These are phyloP conservation scores for Sphyrna mokarran DNA, from an alignment of 2,113 vertebrate species.

Conservation along the genomic window DNA sequence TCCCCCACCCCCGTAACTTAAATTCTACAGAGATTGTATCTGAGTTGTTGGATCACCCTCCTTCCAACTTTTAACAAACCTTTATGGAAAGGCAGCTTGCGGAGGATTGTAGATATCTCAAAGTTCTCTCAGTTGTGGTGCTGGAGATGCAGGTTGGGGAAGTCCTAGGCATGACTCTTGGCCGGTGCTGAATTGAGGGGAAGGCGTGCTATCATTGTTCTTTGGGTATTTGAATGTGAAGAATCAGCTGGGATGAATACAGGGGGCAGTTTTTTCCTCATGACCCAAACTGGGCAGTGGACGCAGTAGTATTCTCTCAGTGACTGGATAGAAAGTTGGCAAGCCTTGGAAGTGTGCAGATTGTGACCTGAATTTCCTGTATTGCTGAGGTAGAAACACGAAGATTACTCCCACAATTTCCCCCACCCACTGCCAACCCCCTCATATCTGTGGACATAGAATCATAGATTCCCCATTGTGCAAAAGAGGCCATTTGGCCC, in stretches of 20 bases:
- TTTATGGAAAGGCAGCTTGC: neutral
- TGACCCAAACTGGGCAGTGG: neutral
- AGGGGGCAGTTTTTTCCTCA: neutral
- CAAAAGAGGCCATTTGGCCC: too few relatives aligned
- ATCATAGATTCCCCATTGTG: too few relatives aligned
- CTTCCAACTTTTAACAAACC: neutral
- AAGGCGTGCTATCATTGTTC: neutral
- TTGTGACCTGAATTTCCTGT: neutral
- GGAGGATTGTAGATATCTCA: neutral
- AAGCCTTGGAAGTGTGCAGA: neutral
- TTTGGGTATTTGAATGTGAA: neutral
- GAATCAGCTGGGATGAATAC: neutral
- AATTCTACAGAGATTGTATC: neutral
- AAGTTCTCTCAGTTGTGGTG: neutral
- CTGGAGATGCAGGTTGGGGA: neutral
- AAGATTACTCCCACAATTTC: neutral
- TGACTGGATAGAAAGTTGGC: neutral
- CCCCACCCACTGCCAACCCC: too few relatives aligned
- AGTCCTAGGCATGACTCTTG: neutral
- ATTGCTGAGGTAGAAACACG: neutral
- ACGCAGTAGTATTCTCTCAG: neutral
- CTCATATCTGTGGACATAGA: neutral
- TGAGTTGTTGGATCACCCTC: neutral
- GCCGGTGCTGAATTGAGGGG: neutral
- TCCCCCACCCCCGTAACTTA: neutral